A percentile compares a stretch with the other conserved stretches of the same genome.
Conservation (phyloP, 2,113 vertebrate species). For the Verasper variegatus region DNA sequence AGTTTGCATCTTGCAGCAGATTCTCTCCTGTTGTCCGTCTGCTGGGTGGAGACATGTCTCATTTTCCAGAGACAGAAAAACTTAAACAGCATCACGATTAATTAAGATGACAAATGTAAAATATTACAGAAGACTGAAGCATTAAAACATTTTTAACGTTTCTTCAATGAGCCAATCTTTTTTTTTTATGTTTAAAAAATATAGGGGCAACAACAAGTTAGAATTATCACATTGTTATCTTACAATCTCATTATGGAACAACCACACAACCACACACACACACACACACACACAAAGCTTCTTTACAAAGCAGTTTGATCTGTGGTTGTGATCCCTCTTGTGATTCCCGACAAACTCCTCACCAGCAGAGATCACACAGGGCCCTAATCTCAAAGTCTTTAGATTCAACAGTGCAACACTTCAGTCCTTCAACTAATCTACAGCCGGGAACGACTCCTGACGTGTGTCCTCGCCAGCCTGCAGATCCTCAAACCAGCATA, state of each 20-base stretch:
- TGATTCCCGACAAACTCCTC: constrained; percentile 17
- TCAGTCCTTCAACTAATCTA: constrained; percentile 3
- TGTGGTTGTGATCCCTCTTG: constrained; percentile 2
- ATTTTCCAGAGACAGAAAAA: not conserved
- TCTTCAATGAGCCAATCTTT: too few relatives aligned
- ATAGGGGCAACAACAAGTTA: too few relatives aligned
- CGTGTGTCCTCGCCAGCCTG: not conserved
- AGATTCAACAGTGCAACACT: constrained; percentile 28
- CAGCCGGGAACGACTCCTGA: not conserved
- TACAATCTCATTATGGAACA: too few relatives aligned
- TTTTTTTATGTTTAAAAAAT: not conserved
- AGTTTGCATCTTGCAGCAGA: too few relatives aligned
- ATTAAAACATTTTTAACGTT: too few relatives aligned
- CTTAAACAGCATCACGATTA: not conserved
- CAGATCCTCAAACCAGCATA: not conserved
- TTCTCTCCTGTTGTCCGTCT: not conserved
- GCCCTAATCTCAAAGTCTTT: constrained; percentile 26
- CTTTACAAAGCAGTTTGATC: not conserved
- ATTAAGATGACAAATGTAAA: too few relatives aligned
- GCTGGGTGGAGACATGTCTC: too few relatives aligned
- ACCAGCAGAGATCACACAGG: constrained; percentile 29
- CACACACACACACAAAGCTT: not conserved
- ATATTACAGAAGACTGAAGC: too few relatives aligned
- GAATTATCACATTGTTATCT: not conserved
- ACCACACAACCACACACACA: not conserved